phyloP scores from a whole-genome alignment of 2,888 invertebrate species.

The Caenorhabditis sulstoni region DNA sequence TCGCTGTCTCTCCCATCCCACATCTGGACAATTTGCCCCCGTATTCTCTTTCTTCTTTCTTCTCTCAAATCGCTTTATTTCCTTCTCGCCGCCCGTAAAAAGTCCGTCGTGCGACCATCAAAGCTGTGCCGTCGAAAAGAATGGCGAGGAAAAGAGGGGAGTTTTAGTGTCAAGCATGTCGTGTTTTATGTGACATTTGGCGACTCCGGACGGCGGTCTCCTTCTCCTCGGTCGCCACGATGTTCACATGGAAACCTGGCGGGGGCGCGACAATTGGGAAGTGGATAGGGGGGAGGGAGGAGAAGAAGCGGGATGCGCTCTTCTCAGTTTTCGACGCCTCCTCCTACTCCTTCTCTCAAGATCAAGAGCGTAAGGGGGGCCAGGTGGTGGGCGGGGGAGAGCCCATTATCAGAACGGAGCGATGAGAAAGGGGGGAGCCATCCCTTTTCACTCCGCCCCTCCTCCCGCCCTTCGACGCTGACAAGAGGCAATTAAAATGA shows the following conservation, averaged over 20 bases:
- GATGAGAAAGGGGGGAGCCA: neutral
- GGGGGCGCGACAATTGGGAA: slow-evolving; percentile 10
- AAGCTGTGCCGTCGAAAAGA: slow-evolving; percentile 1
- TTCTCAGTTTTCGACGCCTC: neutral
- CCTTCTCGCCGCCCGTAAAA: slow-evolving; percentile 4
- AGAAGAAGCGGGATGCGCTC: too few relatives aligned
- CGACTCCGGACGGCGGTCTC: neutral
- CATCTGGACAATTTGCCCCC: neutral
- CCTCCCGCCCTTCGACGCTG: slow-evolving; percentile 1
- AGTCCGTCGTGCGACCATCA: neutral
- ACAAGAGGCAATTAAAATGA: slow-evolving; percentile 30
- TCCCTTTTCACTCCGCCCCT: too few relatives aligned
- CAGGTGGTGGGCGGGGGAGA: slow-evolving; percentile 16
- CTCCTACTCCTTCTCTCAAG: neutral
- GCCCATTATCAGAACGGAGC: slow-evolving; percentile 13
- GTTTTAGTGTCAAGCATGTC: slow-evolving; percentile 17
- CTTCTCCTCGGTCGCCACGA: too few relatives aligned
- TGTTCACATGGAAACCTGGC: slow-evolving; percentile 21
- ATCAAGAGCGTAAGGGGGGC: neutral
- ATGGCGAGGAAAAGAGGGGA: neutral
- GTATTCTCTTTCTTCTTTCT: neutral
- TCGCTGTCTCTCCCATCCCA: slow-evolving; percentile 1
- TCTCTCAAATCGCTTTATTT: neutral
- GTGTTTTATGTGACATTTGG: slow-evolving; percentile 25
- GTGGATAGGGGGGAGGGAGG: neutral